Base-by-base conservation (phyloP, 2,888 invertebrate species). In the Lasioglossum oenotherae region DNA sequence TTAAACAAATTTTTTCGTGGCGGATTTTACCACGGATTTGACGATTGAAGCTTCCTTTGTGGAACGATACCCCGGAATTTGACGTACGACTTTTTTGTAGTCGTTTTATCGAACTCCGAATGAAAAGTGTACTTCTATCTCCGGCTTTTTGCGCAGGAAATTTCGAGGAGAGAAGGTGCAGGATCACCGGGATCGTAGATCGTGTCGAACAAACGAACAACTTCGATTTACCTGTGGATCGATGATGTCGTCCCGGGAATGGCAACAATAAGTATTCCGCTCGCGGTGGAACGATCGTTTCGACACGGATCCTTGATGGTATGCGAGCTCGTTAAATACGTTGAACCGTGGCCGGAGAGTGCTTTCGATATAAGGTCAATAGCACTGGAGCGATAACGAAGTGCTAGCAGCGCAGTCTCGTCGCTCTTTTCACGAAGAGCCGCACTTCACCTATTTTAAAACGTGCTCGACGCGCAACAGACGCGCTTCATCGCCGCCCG, bases 291-390 rank as follows among this genome's bases (percentile, higher is more conserved):
- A 87, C 87, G 90, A 89, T 74, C 86, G 88, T 88, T 87, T 86
- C 87, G 82, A 89, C 86, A 87, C 82, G 84, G 72, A 82, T 86
- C 86, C 53, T 71, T 87, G 86, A 86, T 84, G 88, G 88, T 88
- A 90, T 89, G 83, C 88, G 84, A 84, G 86, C 88, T 92, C 88
- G 89, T 92, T 92, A 91, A 91, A 88, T 89, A 88, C 84, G 83
- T 80, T 88, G 87, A 87, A 88, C 78, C 84, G 81, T 75, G 79
- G 83, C 80, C 82, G 74, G 80, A 77, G 88, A 86, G 81, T 83
- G 79, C 78, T 73, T 71, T 82, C 87, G 89, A 92, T 92, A 92
- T 67, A 86, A 84, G 90, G 91, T 92, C 89, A 90, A 90, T 88
- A 88, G 84, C 90, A 89, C 35, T 81, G 82, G 41, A 23, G 27